Conservation (phyloP, 1,140 invertebrate species). For the Chlorops oryzae region DNA sequence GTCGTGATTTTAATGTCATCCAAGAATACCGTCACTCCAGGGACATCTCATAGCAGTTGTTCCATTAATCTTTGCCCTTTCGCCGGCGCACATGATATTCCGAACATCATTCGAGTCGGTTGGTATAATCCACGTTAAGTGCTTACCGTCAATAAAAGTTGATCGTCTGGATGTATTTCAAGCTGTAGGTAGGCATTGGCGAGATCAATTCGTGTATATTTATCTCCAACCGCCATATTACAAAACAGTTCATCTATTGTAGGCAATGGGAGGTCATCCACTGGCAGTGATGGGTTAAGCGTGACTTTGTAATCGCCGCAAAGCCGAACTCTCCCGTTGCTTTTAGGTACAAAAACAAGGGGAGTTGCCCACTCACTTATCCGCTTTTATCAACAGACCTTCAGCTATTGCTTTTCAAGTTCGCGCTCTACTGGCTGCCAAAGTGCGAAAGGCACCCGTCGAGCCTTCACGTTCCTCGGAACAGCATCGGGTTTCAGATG, state of each 20-base stretch:
- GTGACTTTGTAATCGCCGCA: no score
- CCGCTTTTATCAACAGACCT: not conserved
- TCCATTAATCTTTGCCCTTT: slow-evolving; percentile 33
- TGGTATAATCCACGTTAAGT: slow-evolving; percentile 19
- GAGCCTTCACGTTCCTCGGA: not conserved
- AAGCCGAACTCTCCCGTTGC: not conserved
- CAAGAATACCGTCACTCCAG: slow-evolving; percentile 20
- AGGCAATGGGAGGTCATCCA: not conserved
- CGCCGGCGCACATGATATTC: slow-evolving; percentile 24
- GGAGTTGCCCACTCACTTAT: no score
- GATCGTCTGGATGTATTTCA: slow-evolving; percentile 17
- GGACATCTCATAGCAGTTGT: slow-evolving; percentile 18
- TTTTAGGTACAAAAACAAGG: not conserved
- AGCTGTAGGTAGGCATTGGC: slow-evolving; percentile 24
- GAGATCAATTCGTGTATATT: slow-evolving; percentile 24
- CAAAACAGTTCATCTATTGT: not conserved
- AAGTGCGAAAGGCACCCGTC: not conserved
- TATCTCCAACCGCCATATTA: not conserved
- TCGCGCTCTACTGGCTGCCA: not conserved
- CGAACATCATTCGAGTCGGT: slow-evolving; percentile 20
- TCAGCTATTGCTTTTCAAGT: not conserved
- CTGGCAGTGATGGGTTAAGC: not conserved
- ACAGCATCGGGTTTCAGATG: not conserved
- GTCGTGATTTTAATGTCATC: slow-evolving; percentile 24
- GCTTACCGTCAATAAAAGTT: slow-evolving; percentile 18